These are phyloP conservation scores for Acanthurus lineatus DNA, from an alignment of 2,797 vertebrate species.

Conservation along the genomic window DNA sequence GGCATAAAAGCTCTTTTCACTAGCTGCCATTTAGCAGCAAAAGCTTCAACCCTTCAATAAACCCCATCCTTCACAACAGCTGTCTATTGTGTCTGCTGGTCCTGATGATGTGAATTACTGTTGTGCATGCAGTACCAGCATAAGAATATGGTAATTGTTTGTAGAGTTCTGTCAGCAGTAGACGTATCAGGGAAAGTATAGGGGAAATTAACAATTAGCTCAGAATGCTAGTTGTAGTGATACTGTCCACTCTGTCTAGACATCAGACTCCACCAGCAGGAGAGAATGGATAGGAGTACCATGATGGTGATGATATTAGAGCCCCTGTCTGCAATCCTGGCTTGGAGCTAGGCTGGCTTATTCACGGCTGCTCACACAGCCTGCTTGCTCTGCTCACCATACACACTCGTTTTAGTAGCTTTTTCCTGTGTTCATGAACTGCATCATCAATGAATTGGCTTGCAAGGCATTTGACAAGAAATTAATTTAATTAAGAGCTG, in stretches of 20 bases:
- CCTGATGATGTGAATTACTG: not conserved
- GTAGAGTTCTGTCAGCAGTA: constrained; percentile 33
- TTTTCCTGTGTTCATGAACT: constrained; percentile 44
- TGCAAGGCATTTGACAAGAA: not conserved
- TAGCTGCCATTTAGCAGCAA: too few species aligned
- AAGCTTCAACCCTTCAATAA: not conserved
- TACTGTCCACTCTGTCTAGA: constrained; percentile 69
- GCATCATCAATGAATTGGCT: constrained; percentile 34
- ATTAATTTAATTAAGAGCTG: too few species aligned
- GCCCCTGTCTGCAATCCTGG: constrained; percentile 67
- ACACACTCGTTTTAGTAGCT: constrained; percentile 40
- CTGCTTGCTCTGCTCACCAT: constrained; percentile 25
- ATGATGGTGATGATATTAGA: constrained; percentile 65
- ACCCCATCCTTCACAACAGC: not conserved
- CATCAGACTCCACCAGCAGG: constrained; percentile 57
- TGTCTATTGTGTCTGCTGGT: too few species aligned
- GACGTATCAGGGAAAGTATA: constrained; percentile 20
- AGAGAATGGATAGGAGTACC: constrained; percentile 55
- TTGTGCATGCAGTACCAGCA: constrained; percentile 11
- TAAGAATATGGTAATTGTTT: constrained; percentile 9
- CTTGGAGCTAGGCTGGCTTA: constrained; percentile 66
- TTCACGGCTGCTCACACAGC: constrained; percentile 51
- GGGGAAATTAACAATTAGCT: constrained; percentile 39
- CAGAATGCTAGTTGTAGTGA: constrained; percentile 42
- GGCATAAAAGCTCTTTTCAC: not conserved